A percentile compares a stretch with the other conserved stretches of the same genome.
These are phyloP conservation scores for Magallana ariakensis DNA, from an alignment of 1,140 invertebrate genomes.

Conservation along the genomic window DNA sequence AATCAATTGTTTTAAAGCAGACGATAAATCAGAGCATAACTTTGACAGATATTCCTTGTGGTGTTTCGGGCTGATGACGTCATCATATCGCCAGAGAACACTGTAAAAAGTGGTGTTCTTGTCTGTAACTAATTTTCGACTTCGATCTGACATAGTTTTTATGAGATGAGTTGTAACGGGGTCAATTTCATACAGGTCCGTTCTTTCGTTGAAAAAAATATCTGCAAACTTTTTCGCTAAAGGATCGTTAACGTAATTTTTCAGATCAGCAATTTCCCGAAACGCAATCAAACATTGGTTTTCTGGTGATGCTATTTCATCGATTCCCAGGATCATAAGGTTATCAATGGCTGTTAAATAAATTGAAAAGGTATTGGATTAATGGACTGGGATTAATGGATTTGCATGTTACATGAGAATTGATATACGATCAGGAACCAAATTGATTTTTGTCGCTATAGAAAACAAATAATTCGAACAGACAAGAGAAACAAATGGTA, in stretches of 20 bases:
- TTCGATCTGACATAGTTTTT: conserved; percentile 61
- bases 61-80: conserved; percentile 73
- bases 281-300: conserved; percentile 68
- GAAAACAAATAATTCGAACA: background rate
- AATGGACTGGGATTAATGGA: background rate
- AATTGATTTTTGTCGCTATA: background rate
- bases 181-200: conserved; percentile 67
- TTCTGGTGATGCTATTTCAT: conserved; percentile 60
- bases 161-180: conserved; percentile 61
- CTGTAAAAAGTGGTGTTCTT: conserved; percentile 66
- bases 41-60: conserved; percentile 73
- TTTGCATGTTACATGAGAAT: background rate
- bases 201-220: conserved; percentile 66
- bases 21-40: conserved; percentile 63
- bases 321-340: conserved; percentile 66
- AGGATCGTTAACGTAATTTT: conserved; percentile 73
- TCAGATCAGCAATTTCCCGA: conserved; percentile 74
- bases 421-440: background rate
- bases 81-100: conserved; percentile 76
- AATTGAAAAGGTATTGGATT: background rate
- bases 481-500: background rate
- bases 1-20: conserved; percentile 62
- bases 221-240: conserved; percentile 69
- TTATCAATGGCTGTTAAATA: conserved; percentile 71
- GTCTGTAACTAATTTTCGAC: conserved; percentile 59